Percentiles rank a stretch among this genome's conserved stretches.
phyloP scores from a whole-genome alignment of 2,797 vertebrate species.

The Darevskia mixta region DNA sequence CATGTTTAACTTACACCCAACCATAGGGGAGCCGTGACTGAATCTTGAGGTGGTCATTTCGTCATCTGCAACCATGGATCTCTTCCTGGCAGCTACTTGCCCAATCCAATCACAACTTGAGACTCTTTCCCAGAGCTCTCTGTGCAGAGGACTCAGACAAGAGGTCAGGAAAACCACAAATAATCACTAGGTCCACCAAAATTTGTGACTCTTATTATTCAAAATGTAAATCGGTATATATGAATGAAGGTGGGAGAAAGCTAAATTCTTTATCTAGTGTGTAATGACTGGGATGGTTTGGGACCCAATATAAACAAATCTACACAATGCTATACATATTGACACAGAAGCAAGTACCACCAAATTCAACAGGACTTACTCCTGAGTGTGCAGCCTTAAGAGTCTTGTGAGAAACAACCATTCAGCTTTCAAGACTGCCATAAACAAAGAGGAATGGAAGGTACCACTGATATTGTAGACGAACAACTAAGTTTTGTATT shows the following conservation, averaged over 20 bases:
- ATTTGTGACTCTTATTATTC: not conserved
- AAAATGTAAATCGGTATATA: not conserved
- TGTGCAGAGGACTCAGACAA: not conserved
- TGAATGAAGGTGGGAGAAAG: not conserved
- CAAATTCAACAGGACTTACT: not conserved
- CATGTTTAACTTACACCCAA: too few species aligned
- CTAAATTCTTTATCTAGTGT: not conserved
- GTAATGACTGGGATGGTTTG: not conserved
- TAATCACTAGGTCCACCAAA: not conserved
- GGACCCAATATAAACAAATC: not conserved
- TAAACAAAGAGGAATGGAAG: not conserved
- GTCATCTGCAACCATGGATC: not conserved
- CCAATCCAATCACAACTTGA: not conserved
- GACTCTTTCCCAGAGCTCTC: not conserved
- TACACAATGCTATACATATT: not conserved
- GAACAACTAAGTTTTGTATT: not conserved
- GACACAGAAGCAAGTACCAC: not conserved
- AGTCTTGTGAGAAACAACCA: not conserved
- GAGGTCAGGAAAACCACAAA: not conserved
- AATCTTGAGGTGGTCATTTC: too few species aligned
- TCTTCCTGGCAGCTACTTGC: not conserved
- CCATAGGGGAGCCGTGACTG: too few species aligned
- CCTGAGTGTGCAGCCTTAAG: not conserved
- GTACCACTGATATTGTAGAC: not conserved
- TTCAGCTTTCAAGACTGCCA: not conserved